phyloP scores from a whole-genome alignment of 2,113 vertebrate species.

The Cichladusa arquata region DNA sequence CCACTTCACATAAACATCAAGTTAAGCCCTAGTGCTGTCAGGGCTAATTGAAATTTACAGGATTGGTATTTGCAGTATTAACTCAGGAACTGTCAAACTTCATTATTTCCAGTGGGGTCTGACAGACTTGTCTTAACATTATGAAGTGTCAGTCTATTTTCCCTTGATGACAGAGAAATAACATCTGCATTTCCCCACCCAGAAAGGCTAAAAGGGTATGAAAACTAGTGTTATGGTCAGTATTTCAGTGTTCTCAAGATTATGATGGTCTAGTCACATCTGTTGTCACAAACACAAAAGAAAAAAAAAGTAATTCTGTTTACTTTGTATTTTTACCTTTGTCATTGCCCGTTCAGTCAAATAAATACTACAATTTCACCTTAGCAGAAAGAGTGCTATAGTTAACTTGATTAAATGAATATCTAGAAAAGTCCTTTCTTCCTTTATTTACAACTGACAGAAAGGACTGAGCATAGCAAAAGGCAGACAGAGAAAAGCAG shows the following conservation, averaged over 20 bases:
- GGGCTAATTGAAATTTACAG: constrained; percentile 50
- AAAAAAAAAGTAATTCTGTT: background rate
- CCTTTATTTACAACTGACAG: background rate
- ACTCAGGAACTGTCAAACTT: constrained; percentile 43
- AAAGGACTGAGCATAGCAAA: background rate
- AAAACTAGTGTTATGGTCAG: background rate
- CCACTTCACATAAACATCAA: constrained; percentile 51
- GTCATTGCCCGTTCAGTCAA: background rate
- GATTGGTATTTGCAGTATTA: constrained; percentile 45
- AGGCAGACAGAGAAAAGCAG: background rate
- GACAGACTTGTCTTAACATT: constrained; percentile 40
- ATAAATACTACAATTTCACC: background rate
- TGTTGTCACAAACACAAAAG: background rate
- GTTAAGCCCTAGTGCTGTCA: constrained; percentile 38
- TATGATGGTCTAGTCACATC: background rate
- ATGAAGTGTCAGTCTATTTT: constrained; percentile 59
- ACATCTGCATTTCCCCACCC: constrained; percentile 40
- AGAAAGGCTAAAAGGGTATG: background rate
- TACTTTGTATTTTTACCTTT: background rate
- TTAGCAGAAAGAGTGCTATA: background rate
- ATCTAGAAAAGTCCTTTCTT: background rate
- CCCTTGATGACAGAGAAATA: constrained; percentile 46
- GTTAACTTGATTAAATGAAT: background rate
- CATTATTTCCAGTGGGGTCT: constrained; percentile 46
- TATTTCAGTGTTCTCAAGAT: background rate